Base-by-base conservation (phyloP, 1,140 invertebrate species). In the Antheraea pernyi region DNA sequence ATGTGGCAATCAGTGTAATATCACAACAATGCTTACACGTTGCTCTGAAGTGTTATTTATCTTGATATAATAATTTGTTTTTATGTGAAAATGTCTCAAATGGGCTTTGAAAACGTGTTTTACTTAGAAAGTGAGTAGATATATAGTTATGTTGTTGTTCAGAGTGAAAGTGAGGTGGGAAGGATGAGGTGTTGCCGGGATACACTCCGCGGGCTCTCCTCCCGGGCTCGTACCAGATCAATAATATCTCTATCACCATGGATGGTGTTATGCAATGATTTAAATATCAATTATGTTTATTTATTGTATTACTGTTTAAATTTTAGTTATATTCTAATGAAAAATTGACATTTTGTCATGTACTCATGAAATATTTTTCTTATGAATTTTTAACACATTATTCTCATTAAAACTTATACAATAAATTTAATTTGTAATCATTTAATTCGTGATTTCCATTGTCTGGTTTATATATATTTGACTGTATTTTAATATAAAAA, bases 61-160 rank as follows among this genome's bases (percentile, higher is more conserved):
- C 72, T 65, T 76, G 60, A 70, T 73, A 65, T 48, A 70, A 66
- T 69, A 75, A 77, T 70, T 75, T 73, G 74, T 68, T n/a, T 16
- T 76, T 72, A 18, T 5, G 37, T 42, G 39, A 88, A 86, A 82
- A 91, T 91, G 89, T 84, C 88, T 62, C 85, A 91, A 76, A 92
- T 93, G 91, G 91, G 88, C n/a, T 91, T 92, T 81, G 92, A 93
- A 76, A 92, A 91, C 83, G 90, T 93, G 79, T 93, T 92, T 83
- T 93, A 93, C 85, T 81, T 93, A 65, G 92, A 93, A 78, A 93
- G 92, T 93, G 84, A 93, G 92, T 92, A 65, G 76, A 22, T 36
- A 22, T 67, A 39, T 30, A 22, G 79, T 75, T 81, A 73, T 77
- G 72, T 73, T 74, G 67, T 75, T 77, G 69, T 73, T 75, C 77